Base-by-base conservation (phyloP, 1,140 invertebrate species). In the Akabosia matsudoensis region DNA sequence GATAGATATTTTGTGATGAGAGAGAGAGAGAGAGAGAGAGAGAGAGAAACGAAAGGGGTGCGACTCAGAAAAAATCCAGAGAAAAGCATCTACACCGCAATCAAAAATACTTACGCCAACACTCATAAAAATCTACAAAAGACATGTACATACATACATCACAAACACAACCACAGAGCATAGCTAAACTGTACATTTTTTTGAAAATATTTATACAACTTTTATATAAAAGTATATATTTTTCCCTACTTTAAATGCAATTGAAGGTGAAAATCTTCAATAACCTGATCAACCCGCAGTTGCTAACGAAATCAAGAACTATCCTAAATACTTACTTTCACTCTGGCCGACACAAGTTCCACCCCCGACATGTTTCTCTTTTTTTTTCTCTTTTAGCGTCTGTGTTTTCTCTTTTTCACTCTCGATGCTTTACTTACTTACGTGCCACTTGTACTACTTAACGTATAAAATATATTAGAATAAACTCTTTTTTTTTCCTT, bases 391-490 rank as follows among this genome's bases (percentile, higher is more conserved):
- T 45, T 45, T 45, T 45, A 10, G 7, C 18, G 7, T 45, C 37
- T 45, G 7, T 18, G 7, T 45, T 18, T 45, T 45, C 37, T 45
- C 37, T 45, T 45, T 18, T 7, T 45, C 37, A 10, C 37, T 45
- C 7, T 45, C 18, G 37, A 7, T 18, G 37, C 37, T 45, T 56
- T 16, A 56, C 10, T 28, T 67, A 67, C 61, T 67, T 22, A 67
- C 31, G 30, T 67, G 61, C 61, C 61, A 67, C 61, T 67, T 67
- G 61, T 31, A 67, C 61, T 67, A 67, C 61, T 67, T 67, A 67
- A 67, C 26, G 7, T 67, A 67, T 67, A 67, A 67, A 67, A 67
- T 67, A 67, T 67, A 31, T 67, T 67, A n/a, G 10, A 31, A 28
- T 67, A 67, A 28, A n/a, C n/a, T n/a, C n/a, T n/a, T n/a, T n/a